A percentile compares a stretch with the other conserved stretches of the same genome.
phyloP scores from a whole-genome alignment of 2,888 invertebrate genomes.

The Amorpha juglandis region DNA sequence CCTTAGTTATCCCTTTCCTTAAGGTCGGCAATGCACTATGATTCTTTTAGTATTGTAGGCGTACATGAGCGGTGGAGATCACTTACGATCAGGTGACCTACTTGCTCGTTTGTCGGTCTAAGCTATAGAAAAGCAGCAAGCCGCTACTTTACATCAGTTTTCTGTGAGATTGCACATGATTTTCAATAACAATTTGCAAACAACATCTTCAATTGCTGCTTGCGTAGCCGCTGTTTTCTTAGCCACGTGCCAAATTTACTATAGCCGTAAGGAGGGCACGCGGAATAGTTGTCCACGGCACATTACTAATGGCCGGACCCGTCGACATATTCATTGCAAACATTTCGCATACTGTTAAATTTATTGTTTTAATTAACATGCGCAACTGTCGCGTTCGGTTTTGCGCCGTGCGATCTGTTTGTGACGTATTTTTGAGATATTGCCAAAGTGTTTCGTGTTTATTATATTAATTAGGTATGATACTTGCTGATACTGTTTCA shows the following conservation, averaged over 20 bases:
- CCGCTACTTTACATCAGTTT: too few species aligned
- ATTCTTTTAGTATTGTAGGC: too few species aligned
- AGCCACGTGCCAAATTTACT: constrained; percentile 54
- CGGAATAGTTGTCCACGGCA: constrained; percentile 65
- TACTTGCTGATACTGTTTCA: too few species aligned
- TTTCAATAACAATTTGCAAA: too few species aligned
- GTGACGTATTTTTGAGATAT: constrained; percentile 62
- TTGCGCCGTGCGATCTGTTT: constrained; percentile 57
- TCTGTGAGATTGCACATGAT: too few species aligned
- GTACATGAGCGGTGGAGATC: too few species aligned
- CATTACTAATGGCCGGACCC: constrained; percentile 59
- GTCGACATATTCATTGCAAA: constrained; percentile 71
- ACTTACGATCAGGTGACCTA: too few species aligned
- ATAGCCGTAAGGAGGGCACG: constrained; percentile 65
- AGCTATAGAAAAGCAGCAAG: too few species aligned
- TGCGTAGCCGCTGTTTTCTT: background rate
- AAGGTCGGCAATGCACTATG: too few species aligned
- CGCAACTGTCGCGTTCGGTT: constrained; percentile 59
- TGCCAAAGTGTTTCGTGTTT: constrained; percentile 24
- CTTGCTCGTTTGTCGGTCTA: too few species aligned
- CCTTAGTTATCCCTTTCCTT: too few species aligned
- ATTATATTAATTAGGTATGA: background rate
- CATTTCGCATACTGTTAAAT: constrained; percentile 56
- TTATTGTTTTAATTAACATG: constrained; percentile 76
- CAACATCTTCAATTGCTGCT: background rate